phyloP scores from a whole-genome alignment of 2,797 vertebrate species.

The Labroides dimidiatus region DNA sequence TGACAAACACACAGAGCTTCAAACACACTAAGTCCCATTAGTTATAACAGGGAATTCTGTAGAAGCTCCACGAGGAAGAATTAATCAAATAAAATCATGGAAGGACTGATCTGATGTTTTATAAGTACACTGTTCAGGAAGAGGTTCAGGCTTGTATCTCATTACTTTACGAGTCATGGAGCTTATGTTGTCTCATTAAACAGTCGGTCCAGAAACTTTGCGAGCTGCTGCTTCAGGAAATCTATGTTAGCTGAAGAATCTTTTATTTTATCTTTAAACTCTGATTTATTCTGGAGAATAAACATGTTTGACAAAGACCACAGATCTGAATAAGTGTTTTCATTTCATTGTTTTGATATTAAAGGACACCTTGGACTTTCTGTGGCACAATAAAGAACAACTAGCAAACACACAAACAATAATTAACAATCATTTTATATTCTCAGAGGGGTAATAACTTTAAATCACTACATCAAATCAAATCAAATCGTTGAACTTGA shows the following conservation, averaged over 20 bases:
- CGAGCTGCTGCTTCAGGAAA: slow-evolving; percentile 21
- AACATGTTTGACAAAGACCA: slow-evolving; percentile 1
- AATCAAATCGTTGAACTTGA: neutral
- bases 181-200: slow-evolving; percentile 59
- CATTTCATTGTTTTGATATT: too few relatives aligned
- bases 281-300: neutral
- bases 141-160: slow-evolving; percentile 26
- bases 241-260: slow-evolving; percentile 22
- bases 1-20: neutral
- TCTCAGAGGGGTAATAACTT: too few relatives aligned
- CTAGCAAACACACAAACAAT: too few relatives aligned
- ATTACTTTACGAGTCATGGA: slow-evolving; percentile 6
- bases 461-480: neutral
- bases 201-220: slow-evolving; percentile 28
- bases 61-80: neutral
- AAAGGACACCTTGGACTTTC: neutral
- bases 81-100: too few relatives aligned
- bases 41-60: slow-evolving; percentile 1
- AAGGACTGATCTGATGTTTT: neutral
- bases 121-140: slow-evolving; percentile 4
- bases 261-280: slow-evolving; percentile 23
- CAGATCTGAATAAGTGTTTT: neutral
- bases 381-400: neutral
- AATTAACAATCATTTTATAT: too few relatives aligned
- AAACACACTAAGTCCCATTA: neutral